phyloP scores from a whole-genome alignment of 2,888 invertebrate genomes.

The Pyrrhia umbra region DNA sequence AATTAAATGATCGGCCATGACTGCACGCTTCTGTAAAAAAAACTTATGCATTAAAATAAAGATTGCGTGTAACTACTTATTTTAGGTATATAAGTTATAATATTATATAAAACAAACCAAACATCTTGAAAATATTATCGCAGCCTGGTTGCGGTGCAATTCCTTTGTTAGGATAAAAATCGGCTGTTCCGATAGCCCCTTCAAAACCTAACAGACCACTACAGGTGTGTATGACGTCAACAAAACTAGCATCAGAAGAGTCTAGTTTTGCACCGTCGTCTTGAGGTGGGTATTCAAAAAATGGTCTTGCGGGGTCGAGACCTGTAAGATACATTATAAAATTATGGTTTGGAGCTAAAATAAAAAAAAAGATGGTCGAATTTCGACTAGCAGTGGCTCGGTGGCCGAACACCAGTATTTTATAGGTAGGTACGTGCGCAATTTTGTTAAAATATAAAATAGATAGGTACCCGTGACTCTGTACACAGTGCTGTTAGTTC shows the following conservation, averaged over 20 bases:
- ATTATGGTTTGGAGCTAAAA: too few relatives aligned
- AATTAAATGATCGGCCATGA: conserved; percentile 91
- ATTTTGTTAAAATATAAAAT: background rate
- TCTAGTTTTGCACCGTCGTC: conserved; percentile 90
- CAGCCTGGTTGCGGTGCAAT: conserved; percentile 92
- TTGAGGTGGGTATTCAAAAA: conserved; percentile 90
- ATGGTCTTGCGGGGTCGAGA: conserved; percentile 92
- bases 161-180: conserved; percentile 94
- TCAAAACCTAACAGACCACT: conserved; percentile 92
- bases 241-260: conserved; percentile 90
- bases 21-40: conserved; percentile 91
- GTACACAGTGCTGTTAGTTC: conserved; percentile 60
- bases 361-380: background rate
- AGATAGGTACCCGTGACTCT: conserved; percentile 72
- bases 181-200: conserved; percentile 91
- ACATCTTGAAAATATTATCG: conserved; percentile 79
- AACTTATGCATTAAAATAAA: background rate
- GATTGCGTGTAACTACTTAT: background rate
- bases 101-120: conserved; percentile 64
- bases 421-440: too few relatives aligned
- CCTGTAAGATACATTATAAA: conserved; percentile 76
- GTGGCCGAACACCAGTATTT: too few relatives aligned
- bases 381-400: too few relatives aligned
- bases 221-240: conserved; percentile 92
- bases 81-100: too few relatives aligned